Evolutionary conservation across 2,888 invertebrate genomes (phyloP), one percentile per base, ranked within the genome.

Genomic region (Acanthosoma haemorrhoidale): DNA sequence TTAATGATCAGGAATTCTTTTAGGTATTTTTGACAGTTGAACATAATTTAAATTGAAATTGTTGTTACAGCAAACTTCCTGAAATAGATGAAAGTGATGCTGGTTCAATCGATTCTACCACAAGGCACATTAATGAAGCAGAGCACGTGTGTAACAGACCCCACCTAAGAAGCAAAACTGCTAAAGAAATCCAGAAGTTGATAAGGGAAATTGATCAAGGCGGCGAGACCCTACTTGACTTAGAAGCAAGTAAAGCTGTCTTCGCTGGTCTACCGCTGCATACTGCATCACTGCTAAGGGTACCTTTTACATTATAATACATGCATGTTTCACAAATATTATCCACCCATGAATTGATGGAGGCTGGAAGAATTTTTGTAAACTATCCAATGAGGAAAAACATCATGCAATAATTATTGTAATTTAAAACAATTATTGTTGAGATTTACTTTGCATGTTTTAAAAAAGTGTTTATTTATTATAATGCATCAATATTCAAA

Each of bases 211-310:
- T 70, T 18, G 66, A 70, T 13, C 11, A 31, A 3, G 38, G 58
- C 9, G 38, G 58, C 9, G 58, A 39, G 31, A 41, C 70, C 38
- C 61, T 51, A n/a, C 64, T 67, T 67, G 67, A 67, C 51, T 5
- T 11, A 5, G 67, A 67, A 43, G 41, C 67, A 67, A 67, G 18
- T 21, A 67, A 43, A 34, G 67, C 43, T 18, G 43, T 43, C 51
- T 51, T 32, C 51, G 9, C 25, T 15, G 57, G 18, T 21, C 51
- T 43, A 1, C 67, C 43, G 5, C 4, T 57, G n/a, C 43, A 34
- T 31, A 8, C 16, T 15, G 16, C 36, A 2, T 34, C 15, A 13
- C 57, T 67, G 18, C 67, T 51, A 6, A 32, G 15, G 18, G 67
- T 67, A 57, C 43, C 34, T 60, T n/a, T n/a, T n/a, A n/a, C n/a